Base-by-base conservation (phyloP, 2,113 vertebrate species). In the Labeo rohita region DNA sequence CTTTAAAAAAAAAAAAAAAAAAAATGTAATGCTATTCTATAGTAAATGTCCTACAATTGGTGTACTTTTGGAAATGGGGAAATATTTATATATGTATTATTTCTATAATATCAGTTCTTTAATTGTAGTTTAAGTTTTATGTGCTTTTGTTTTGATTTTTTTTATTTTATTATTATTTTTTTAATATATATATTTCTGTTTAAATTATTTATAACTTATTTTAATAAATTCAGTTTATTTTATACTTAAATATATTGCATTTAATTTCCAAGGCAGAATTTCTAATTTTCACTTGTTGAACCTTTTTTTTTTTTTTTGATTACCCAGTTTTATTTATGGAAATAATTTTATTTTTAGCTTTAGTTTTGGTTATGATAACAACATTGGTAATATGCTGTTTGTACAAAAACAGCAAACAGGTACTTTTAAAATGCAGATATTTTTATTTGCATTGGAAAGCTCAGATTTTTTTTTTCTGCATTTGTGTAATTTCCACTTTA, bases 381-480 rank as follows among this genome's bases (percentile, higher is more conserved):
- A n/a, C 21, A 23, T 21, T n/a, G 70, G 5, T n/a, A 47, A 74
- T n/a, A 47, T 47, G 10, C 8, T 36, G 8, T 36, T 52, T 50
- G 8, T 39, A 70, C 36, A 81, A 52, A 23, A 75, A 80, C 5
- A 84, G 68, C 4, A 28, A 59, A 50, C 56, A 68, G 7, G 8
- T 36, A 50, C 9, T 70, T 56, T 47, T 28, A 72, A 15, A 0
- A 61, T 68, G 36, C 68, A 84, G 81, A 88, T 76, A 80, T 73
- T 88, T 80, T 78, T 66, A 70, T 77, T 34, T 87, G 83, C 92
- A 91, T 89, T 88, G 86, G 86, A 90, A 88, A 86, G 8, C 9
- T n/a, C 82, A 73, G 45, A 9, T 6, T 8, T 66, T 28, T 39
- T 8, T 4, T 92, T 93, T 88, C 34, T 28, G 56, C n/a, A 23